These are phyloP conservation scores for Ichneumon xanthorius DNA, from an alignment of 2,888 invertebrate species.

Conservation along the genomic window DNA sequence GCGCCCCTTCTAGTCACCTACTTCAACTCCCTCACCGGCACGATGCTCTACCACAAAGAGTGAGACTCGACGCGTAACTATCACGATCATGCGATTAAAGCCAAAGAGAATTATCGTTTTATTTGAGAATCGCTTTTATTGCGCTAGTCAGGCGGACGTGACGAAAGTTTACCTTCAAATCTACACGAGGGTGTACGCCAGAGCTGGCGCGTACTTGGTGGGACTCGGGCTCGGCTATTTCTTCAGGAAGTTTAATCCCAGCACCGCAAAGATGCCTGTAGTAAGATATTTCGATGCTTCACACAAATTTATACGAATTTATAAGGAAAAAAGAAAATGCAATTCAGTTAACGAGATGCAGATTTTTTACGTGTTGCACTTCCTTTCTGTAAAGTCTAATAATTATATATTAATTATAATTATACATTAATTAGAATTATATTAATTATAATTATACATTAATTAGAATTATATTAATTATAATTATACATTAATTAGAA, in stretches of 20 bases:
- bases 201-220: constrained; percentile 82
- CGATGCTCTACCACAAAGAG: constrained; percentile 81
- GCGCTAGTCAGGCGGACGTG: constrained; percentile 73
- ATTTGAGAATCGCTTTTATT: neutral
- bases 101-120: too few species aligned
- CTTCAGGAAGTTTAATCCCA: constrained; percentile 71
- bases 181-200: constrained; percentile 77
- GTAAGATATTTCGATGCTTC: constrained; percentile 36
- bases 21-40: constrained; percentile 74
- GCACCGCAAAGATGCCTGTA: constrained; percentile 66
- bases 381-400: too few species aligned
- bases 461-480: too few species aligned
- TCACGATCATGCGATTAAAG: neutral
- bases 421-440: too few species aligned
- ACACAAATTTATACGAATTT: too few species aligned
- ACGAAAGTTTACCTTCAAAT: constrained; percentile 76
- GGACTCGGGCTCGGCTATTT: constrained; percentile 82
- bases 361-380: too few species aligned
- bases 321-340: too few species aligned
- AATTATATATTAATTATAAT: too few species aligned
- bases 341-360: too few species aligned
- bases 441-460: too few species aligned
- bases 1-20: constrained; percentile 79
- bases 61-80: constrained; percentile 69
- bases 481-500: too few species aligned